Conservation (phyloP, 2,888 invertebrate species). For the Alsophila aescularia region DNA sequence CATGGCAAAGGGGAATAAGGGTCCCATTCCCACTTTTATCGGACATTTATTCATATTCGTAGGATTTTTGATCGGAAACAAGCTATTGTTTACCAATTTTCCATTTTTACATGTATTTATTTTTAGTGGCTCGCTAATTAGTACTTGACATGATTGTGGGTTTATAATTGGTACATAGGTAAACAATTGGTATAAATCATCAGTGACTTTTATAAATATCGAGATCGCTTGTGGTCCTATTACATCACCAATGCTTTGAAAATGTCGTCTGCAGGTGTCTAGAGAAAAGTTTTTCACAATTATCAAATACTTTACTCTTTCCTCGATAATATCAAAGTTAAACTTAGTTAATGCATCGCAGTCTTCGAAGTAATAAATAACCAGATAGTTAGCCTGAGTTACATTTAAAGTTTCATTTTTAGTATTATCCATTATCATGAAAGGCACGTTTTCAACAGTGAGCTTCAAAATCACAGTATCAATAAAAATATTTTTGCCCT, state of each 20-base stretch:
- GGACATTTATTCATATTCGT: constrained; percentile 60
- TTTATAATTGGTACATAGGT: constrained; percentile 54
- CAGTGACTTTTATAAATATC: constrained; percentile 44
- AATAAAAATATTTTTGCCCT: constrained; percentile 31
- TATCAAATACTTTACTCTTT: constrained; percentile 48
- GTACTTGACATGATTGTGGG: constrained; percentile 46
- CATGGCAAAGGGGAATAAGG: constrained; percentile 56
- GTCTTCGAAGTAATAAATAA: constrained; percentile 41
- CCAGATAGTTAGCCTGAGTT: constrained; percentile 29
- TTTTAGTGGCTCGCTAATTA: constrained; percentile 29
- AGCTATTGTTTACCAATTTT: not conserved
- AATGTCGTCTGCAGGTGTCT: constrained; percentile 25
- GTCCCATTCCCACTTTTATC: constrained; percentile 58
- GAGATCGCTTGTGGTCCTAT: constrained; percentile 50
- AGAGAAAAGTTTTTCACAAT: constrained; percentile 37
- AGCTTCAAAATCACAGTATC: constrained; percentile 37
- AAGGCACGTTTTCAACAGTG: constrained; percentile 31
- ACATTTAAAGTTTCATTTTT: constrained; percentile 22
- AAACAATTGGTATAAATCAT: constrained; percentile 35
- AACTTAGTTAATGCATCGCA: constrained; percentile 38
- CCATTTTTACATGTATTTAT: constrained; percentile 55
- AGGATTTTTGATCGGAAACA: constrained; percentile 53
- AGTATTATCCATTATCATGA: constrained; percentile 4
- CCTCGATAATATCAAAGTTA: constrained; percentile 32
- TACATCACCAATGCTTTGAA: constrained; percentile 37